phyloP scores from a whole-genome alignment of 1,140 invertebrate genomes.

The Portunus trituberculatus region DNA sequence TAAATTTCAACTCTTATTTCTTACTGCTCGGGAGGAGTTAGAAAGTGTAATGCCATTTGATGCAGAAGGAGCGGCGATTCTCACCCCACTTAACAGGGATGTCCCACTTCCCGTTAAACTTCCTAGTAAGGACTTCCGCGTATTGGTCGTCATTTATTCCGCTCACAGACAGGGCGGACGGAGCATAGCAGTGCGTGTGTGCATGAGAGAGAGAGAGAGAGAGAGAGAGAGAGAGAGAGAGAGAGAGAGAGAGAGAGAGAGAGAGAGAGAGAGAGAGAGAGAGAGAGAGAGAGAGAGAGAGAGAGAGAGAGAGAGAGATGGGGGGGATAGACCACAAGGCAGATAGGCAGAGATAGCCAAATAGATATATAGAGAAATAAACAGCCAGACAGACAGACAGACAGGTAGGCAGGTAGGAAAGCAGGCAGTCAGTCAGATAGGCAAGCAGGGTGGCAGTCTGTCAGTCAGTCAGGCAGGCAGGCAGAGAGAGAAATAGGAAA shows the following conservation, averaged over 20 bases:
- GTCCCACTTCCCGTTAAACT: constrained; percentile 9
- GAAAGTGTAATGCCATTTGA: not conserved
- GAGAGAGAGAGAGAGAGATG: not conserved
- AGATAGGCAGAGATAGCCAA: not conserved
- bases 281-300: not conserved
- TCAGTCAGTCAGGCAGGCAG: too few relatives aligned
- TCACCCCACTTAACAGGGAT: not conserved
- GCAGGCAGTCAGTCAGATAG: too few relatives aligned
- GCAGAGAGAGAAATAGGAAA: too few relatives aligned
- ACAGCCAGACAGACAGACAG: not conserved
- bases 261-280: not conserved
- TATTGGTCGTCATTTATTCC: not conserved
- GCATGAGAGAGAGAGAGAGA: not conserved
- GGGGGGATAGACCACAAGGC: not conserved
- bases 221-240: too few relatives aligned
- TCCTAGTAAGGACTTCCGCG: not conserved
- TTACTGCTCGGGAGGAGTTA: not conserved
- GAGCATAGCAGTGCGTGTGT: not conserved
- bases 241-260: not conserved
- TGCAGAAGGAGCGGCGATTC: not conserved
- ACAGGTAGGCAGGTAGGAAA: not conserved
- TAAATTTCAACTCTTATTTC: not conserved
- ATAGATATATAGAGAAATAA: not conserved
- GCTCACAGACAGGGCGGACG: not conserved
- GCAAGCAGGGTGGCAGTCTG: too few relatives aligned